A percentile compares a stretch with the other conserved stretches of the same genome.
Evolutionary conservation across 2,797 vertebrate species (phyloP).

Genomic region (Hemitrygon akajei): DNA sequence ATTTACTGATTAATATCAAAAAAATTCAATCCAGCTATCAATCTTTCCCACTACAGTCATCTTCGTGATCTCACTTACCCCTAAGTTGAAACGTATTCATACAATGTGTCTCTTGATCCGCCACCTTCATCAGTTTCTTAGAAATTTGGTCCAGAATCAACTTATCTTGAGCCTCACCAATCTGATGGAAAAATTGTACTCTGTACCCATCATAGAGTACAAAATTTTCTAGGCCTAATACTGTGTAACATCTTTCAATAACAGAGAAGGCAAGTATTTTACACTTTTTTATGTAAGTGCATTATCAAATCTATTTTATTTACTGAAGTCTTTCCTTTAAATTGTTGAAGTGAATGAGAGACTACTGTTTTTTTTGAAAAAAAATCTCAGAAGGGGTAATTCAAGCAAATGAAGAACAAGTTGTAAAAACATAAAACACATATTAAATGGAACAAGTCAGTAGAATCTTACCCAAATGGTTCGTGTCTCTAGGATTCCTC

Average conservation of each 20-base stretch:
- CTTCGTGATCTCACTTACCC: background rate
- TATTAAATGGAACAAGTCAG: background rate
- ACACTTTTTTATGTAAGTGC: background rate
- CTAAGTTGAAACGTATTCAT: background rate
- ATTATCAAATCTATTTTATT: background rate
- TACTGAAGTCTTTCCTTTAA: background rate
- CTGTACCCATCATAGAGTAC: background rate
- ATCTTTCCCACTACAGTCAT: background rate
- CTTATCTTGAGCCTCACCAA: background rate
- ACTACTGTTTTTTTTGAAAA: background rate
- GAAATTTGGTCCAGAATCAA: background rate
- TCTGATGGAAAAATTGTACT: background rate
- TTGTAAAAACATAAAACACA: background rate
- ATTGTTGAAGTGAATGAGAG: background rate
- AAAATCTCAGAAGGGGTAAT: background rate
- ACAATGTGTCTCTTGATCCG: background rate
- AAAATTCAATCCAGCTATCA: background rate
- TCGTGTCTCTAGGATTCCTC: background rate
- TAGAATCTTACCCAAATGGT: slow-evolving; percentile 19
- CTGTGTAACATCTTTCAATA: background rate
- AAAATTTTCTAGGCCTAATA: background rate
- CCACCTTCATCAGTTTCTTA: background rate
- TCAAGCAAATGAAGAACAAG: background rate
- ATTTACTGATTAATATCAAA: background rate
- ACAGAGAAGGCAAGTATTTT: background rate